Percentiles rank a stretch among this genome's conserved stretches.
These are phyloP conservation scores for Aplochiton taeniatus DNA, from an alignment of 2,797 vertebrate genomes.

Conservation along the genomic window DNA sequence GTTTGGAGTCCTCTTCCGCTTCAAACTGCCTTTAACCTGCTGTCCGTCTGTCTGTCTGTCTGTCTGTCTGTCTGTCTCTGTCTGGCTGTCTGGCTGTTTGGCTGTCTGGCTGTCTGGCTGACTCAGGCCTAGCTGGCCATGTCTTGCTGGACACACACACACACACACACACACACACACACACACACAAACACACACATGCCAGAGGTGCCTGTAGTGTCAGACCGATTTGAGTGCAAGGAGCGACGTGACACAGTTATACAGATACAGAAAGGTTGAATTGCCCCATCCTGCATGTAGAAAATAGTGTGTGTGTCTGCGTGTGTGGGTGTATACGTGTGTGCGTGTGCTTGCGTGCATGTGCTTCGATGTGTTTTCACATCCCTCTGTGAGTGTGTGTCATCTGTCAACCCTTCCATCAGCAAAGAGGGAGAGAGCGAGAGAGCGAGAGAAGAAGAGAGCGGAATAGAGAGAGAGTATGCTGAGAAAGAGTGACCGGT, in stretches of 20 bases:
- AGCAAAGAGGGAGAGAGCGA: constrained; percentile 3
- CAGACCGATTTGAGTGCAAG: constrained; percentile 26
- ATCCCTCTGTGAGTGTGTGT: constrained; percentile 24
- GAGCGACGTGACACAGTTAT: constrained; percentile 43
- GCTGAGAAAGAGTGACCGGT: constrained; percentile 37
- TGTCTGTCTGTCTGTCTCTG: constrained; percentile 17
- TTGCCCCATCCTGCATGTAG: constrained; percentile 48
- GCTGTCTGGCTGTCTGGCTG: constrained; percentile 25
- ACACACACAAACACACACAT: constrained; percentile 19
- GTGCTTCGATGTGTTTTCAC: constrained; percentile 17
- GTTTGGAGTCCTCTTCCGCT: constrained; percentile 36
- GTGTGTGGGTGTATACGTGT: constrained; percentile 16
- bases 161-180: constrained; percentile 16
- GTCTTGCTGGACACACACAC: constrained; percentile 1
- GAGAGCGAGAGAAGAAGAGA: constrained; percentile 27
- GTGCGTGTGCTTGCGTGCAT: constrained; percentile 18
- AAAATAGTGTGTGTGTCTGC: constrained; percentile 37
- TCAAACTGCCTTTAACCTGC: constrained; percentile 42
- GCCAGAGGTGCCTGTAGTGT: constrained; percentile 29
- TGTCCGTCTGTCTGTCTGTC: constrained; percentile 39
- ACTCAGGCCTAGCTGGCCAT: not conserved
- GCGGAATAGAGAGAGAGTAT: constrained; percentile 24
- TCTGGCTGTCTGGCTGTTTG: constrained; percentile 30
- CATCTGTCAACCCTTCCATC: constrained; percentile 52
- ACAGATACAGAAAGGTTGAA: constrained; percentile 53